Evolutionary conservation across 2,797 vertebrate species (phyloP).

Genomic region (Muscicapa comitata): DNA sequence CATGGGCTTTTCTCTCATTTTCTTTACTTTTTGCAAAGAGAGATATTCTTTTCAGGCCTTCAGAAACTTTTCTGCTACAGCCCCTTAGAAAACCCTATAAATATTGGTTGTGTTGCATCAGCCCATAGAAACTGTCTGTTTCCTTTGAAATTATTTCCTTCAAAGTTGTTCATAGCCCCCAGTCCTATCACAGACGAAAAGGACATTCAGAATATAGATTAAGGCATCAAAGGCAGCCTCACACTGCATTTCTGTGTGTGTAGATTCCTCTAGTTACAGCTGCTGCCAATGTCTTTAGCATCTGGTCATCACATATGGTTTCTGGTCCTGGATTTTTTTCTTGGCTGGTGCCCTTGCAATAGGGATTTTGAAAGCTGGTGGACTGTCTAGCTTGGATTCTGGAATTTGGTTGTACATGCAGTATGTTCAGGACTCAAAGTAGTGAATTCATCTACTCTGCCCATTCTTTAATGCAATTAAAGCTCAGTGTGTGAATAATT

Average conservation of each 20-base stretch:
- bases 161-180: background rate
- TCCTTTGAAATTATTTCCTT: background rate
- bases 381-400: background rate
- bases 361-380: background rate
- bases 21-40: background rate
- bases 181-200: background rate
- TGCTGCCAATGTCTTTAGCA: background rate
- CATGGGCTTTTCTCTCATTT: background rate
- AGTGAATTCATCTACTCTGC: background rate
- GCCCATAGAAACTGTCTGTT: background rate
- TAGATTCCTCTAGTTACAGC: background rate
- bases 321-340: background rate
- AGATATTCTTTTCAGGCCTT: background rate
- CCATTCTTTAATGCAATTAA: background rate
- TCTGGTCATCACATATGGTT: background rate
- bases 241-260: background rate
- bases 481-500: rapidly evolving
- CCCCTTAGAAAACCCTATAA: background rate
- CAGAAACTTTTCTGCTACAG: background rate
- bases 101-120: background rate
- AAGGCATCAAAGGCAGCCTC: background rate
- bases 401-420: background rate
- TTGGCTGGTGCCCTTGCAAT: background rate
- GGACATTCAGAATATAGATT: background rate
- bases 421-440: background rate